Evolutionary conservation across 2,797 vertebrate genomes (phyloP), one percentile per base, ranked within the genome.

Genomic region (Melanogrammus aeglefinus): DNA sequence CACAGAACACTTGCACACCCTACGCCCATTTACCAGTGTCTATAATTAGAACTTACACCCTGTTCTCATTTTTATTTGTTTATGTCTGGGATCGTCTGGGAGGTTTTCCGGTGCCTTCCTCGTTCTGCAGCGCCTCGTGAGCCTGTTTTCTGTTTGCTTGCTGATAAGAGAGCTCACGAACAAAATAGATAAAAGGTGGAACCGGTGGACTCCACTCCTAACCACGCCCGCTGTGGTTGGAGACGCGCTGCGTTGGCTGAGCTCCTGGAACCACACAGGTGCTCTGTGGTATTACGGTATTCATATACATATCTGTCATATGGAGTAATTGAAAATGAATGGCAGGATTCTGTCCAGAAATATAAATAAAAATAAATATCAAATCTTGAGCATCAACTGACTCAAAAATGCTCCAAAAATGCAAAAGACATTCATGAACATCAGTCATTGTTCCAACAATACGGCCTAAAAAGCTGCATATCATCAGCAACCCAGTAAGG

Each of bases 41-140:
- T 92, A 93, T 90, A 93, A 91, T 92, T 93, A 93, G 89, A 90
- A 71, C 13, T 76, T 86, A 89, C 85, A 84, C 88, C 89, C 29
- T 12, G 31, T 69, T 29, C 35, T 39, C 80, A 80, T 82, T 86
- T 84, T 88, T 93, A 86, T 85, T 13, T 41, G 39, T 41, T 89
- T 93, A 87, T 85, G 85, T 83, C 79, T 78, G 80, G 79, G 80
- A 80, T 73, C 16, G 10, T 18, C 24, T 12, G 41, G 41, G 41
- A 73, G n/a, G 31, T 38, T 73, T 39, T 39, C 24, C 9, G 89
- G 77, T 81, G 70, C 44, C 82, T 74, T 69, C 33, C 35, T 75
- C 79, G 78, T 84, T 84, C 78, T 57, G 51, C 21, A n/a, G 13
- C 5, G 51, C n/a, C 18, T 57, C 7, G 21, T 57, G 51, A 57